These are phyloP conservation scores for Centropus bengalensis DNA, from an alignment of 2,113 vertebrate genomes.

Conservation along the genomic window DNA sequence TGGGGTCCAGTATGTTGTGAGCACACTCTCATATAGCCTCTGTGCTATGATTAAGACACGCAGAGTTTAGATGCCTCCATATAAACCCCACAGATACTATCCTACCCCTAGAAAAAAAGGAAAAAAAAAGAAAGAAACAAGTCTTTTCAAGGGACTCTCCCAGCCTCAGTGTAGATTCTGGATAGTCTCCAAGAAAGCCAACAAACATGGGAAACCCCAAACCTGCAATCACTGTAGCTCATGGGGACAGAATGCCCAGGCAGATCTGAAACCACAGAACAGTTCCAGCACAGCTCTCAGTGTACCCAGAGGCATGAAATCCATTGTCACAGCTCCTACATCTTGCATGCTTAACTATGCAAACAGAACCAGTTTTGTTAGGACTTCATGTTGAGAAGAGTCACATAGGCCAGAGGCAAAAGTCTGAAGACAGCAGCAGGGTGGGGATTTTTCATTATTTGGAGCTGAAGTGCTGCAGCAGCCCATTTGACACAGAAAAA, in stretches of 20 bases:
- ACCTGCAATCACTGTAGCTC: neutral
- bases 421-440: constrained; percentile 24
- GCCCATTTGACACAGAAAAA: neutral
- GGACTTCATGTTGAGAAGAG: neutral
- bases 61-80: neutral
- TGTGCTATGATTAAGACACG: neutral
- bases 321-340: neutral
- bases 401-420: neutral
- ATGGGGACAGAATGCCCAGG: neutral
- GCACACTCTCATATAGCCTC: neutral
- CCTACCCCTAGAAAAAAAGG: accelerated
- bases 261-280: neutral
- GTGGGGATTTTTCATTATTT: neutral
- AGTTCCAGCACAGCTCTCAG: neutral
- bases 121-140: neutral
- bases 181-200: neutral
- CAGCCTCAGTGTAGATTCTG: neutral
- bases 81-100: neutral
- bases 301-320: neutral
- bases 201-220: neutral
- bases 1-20: accelerated
- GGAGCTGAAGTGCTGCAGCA: neutral
- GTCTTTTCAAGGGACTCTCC: neutral
- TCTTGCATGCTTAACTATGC: neutral
- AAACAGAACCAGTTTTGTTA: constrained; percentile 39